Evolutionary conservation across 1,140 invertebrate genomes (phyloP), one percentile per base, ranked within the genome.

Genomic region (Microvelia longipes): DNA sequence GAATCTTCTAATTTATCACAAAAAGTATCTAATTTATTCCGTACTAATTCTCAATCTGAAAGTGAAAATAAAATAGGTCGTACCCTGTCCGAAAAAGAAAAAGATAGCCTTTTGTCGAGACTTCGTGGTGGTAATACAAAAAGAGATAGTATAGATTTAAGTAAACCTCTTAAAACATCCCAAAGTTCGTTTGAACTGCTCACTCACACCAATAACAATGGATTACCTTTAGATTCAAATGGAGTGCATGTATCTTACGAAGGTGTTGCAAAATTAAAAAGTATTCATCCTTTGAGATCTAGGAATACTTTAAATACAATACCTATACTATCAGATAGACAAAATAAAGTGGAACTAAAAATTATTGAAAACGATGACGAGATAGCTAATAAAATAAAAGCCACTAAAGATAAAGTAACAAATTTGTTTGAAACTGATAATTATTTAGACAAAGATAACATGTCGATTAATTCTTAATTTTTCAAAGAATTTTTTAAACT

Each of bases 161-260:
- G 66, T 15, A 74, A 69, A 11, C 69, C 62, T 27, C 0, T 79
- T 82, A 13, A 83, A 79, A 35, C 82, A 82, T 66, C 68, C 15
- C 73, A 81, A 83, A 24, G 82, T 81, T 1, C 82, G 77, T 1
- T 80, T 76, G 2, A 80, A 78, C 28, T 71, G 79, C 35, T 19
- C 19, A 50, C 35, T 11, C n/a, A n/a, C n/a, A n/a, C n/a, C n/a
- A n/a, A n/a, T n/a, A 2, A 80, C 79, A 65, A 78, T 77, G 62
- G 78, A 71, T 84, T 85, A 76, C 84, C 84, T 0, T 72, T 86
- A 1, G 84, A 85, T 71, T 82, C 81, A 25, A 83, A 82, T 27
- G 86, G 86, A 75, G 86, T 88, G 1, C 85, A 83, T 75, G 85
- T 87, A 62, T 85, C 83, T 70, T 88, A 82, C 72, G 85, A 85